Evolutionary conservation across 2,113 vertebrate genomes (phyloP).

Genomic region (Bettongia penicillata): DNA sequence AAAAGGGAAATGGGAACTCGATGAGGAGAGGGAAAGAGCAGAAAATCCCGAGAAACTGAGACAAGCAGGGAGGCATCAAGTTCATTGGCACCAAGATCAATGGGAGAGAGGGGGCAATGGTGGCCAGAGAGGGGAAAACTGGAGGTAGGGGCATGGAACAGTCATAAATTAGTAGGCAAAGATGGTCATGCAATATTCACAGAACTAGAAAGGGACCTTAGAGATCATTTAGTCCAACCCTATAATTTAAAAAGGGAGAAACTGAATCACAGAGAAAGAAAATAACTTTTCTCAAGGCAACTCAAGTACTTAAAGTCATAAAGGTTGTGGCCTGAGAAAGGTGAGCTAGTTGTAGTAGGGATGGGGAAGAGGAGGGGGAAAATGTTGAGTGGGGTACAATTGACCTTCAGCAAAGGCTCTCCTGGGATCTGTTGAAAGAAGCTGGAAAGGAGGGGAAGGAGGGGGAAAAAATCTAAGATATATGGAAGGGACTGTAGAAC

Average conservation of each 20-base stretch:
- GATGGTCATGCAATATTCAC: neutral
- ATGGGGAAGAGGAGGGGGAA: too few relatives aligned
- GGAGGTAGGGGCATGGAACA: too few relatives aligned
- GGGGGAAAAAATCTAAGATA: too few relatives aligned
- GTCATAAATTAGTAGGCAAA: neutral
- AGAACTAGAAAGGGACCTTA: neutral
- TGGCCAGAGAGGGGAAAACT: neutral
- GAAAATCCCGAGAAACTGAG: neutral
- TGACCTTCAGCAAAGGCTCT: slow-evolving; percentile 29
- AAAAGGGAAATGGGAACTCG: neutral
- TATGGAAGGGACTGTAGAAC: too few relatives aligned
- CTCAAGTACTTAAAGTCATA: neutral
- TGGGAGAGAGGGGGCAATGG: neutral
- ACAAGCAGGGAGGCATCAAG: neutral
- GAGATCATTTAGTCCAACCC: neutral
- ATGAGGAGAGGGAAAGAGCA: neutral
- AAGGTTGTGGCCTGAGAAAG: neutral
- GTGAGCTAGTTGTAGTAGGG: fast-evolving
- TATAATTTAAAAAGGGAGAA: neutral
- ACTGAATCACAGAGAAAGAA: neutral
- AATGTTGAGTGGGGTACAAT: neutral
- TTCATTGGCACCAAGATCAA: neutral
- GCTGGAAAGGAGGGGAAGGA: neutral
- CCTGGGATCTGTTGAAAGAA: slow-evolving; percentile 29
- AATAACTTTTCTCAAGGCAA: neutral